Base-by-base conservation (phyloP, 2,113 vertebrate genomes). In the Setophaga petechia region DNA sequence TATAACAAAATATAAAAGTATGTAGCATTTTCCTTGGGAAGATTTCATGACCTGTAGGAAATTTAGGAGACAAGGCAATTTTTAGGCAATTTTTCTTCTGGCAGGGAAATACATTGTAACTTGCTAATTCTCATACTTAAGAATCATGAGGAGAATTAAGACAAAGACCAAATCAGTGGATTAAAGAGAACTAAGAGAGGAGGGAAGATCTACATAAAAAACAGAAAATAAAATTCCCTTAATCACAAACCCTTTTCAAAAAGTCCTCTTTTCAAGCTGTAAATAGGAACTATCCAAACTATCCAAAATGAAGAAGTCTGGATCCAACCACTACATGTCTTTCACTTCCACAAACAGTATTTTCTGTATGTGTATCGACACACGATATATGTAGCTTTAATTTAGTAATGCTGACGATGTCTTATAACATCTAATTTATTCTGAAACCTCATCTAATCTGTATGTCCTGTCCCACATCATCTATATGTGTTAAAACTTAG, bases 91-190 rank as follows among this genome's bases (percentile, higher is more conserved):
- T 82, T 78, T 84, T 88, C 54, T 95, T 82, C 35, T 90, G 20
- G 7, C 44, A 81, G 10, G 18, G 11, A 84, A 96, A 80, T 28
- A 67, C 41, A 43, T 88, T 94, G 78, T 94, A 87, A 85, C 13
- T 52, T 81, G n/a, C 74, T 97, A 54, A 81, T 90, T 71, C 76
- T 94, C 86, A 76, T 69, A 83, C 23, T 93, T 89, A 87, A 84
- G 72, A 88, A 66, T 77, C 92, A 25, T 74, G 73, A 79, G 21
- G 61, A 90, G 69, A 90, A 82, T 61, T 41, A 91, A 84, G 39
- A 54, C 19, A 86, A 27, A 54, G n/a, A 82, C 74, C 73, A 58
- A 77, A 44, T 66, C 57, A 95, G 52, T 30, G 31, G 59, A 62
- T 68, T 41, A 23, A n/a, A 67, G 91, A 95, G 74, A 78, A 66